Evolutionary conservation across 2,797 vertebrate species (phyloP), one percentile per base, ranked within the genome.

Genomic region (Sciurus carolinensis): DNA sequence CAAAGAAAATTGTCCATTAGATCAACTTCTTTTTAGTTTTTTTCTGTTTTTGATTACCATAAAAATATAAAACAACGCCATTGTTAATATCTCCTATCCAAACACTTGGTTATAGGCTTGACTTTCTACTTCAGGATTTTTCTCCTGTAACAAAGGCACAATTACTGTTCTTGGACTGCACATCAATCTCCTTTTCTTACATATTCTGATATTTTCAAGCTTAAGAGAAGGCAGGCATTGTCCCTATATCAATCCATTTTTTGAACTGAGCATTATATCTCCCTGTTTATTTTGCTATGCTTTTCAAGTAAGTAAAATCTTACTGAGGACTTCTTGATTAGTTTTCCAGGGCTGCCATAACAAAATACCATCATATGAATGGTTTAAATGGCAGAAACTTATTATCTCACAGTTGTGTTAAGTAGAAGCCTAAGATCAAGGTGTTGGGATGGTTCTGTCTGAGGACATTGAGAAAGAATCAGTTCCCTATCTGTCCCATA

Each of bases 261-360:
- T 88, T 86, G 17, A 72, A 85, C n/a, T 91, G 22, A 79, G 15
- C 24, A 42, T 64, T 7, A 44, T 80, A 93, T 81, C 30, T 13
- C 8, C 50, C 24, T 85, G 62, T 30, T 86, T 71, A 83, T 80
- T 89, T 86, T 93, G 28, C 71, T 30, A 17, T 44, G 36, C 42
- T 57, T 94, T 93, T 86, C 39, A 57, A 87, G 57, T 36, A 26
- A 91, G 28, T 93, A 85, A 42, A 87, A 87, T 87, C 64, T 72
- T 83, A 54, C 7, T 1, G 47, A 75, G 44, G 39, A 87, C 36
- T 76, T 91, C 73, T 59, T 7, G 71, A 50, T 83, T 77, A 22
- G 3, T 84, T 89, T 85, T 52, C 80, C 50, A 66, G 50, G 28
- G 42, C 47, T 84, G 22, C 64, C 50, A 24, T 83, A 59, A 42